These are phyloP conservation scores for silkworm (Bombyx mori) DNA, from an alignment of 1,140 invertebrate species.

Conservation along the genomic window ASM3026992v2 NC_085125.1:7118001-7118500, in stretches of 20 bases:
- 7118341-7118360: constrained; percentile 12
- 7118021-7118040: constrained; percentile 23
- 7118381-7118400: too few relatives aligned
- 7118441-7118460: constrained; percentile 7
- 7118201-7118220: constrained; percentile 42
- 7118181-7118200: constrained; percentile 24
- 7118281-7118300: constrained; percentile 19
- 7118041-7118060: constrained; percentile 15
- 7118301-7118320: constrained; percentile 39
- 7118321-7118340: constrained; percentile 25
- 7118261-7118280: constrained; percentile 25
- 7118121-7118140: constrained; percentile 62
- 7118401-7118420: constrained; percentile 1
- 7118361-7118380: too few relatives aligned
- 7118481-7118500: constrained; percentile 39
- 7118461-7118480: constrained; percentile 30
- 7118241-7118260: constrained; percentile 23
- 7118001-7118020: constrained; percentile 45
- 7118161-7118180: constrained; percentile 27
- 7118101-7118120: constrained; percentile 56
- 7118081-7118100: constrained; percentile 31
- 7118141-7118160: constrained; percentile 50
- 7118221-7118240: constrained; percentile 38
- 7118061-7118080: constrained; percentile 34
- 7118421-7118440: constrained; percentile 9